Evolutionary conservation across 30 jellyfish, hydroid and myxozoan species (phyloP).

Genomic region (Cassiopea andromeda): DNA sequence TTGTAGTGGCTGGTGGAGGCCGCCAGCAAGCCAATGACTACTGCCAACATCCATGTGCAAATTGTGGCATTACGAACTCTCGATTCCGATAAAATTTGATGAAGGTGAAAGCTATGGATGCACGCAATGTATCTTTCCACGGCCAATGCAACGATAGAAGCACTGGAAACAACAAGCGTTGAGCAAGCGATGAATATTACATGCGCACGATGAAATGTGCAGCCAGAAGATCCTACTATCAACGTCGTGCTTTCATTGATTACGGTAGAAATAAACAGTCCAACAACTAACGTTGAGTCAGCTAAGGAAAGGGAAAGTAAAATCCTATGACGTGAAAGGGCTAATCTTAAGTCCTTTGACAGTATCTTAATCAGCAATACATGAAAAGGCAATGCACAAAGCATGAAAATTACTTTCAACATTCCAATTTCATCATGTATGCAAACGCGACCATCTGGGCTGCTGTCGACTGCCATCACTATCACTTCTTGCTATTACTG

Average conservation of each 20-base stretch:
- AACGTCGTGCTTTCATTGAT: neutral
- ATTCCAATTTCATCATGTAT: neutral
- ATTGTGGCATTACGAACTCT: neutral
- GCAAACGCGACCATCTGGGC: neutral
- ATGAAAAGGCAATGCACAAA: neutral
- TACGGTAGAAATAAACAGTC: neutral
- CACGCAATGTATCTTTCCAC: constrained; percentile 2
- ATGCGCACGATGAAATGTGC: neutral
- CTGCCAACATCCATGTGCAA: neutral
- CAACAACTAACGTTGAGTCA: neutral
- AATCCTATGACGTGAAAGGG: neutral
- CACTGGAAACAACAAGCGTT: neutral
- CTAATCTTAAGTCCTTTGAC: neutral
- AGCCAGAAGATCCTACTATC: neutral
- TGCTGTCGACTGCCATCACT: neutral
- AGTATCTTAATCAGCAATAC: neutral
- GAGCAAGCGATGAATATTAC: neutral
- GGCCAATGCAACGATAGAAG: neutral
- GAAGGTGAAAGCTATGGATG: neutral
- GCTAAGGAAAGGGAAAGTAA: neutral
- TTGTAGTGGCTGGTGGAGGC: neutral
- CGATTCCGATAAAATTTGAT: neutral
- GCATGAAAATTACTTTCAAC: neutral
- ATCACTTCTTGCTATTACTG: too few species aligned
- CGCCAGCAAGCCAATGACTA: neutral